Base-by-base conservation (phyloP, 2,113 vertebrate genomes). In the Siphamia tubifer region DNA sequence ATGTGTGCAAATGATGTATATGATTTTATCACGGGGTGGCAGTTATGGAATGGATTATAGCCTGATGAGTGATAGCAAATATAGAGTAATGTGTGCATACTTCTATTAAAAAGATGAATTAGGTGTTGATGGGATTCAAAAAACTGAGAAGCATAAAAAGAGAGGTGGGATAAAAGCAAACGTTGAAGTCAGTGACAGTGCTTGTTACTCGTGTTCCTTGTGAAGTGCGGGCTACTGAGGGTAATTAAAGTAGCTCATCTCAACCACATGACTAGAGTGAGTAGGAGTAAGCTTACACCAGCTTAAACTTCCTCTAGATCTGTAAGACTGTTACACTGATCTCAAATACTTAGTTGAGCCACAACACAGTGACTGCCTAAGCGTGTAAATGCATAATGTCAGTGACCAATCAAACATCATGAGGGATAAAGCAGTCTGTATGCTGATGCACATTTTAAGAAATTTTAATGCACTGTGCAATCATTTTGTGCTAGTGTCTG, bases 231-330 rank as follows among this genome's bases (percentile, higher is more conserved):
- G n/a, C 48, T 38, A 38, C 39, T 39, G 24, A 36, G 42, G 43
- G 34, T 52, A 75, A 65, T 64, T 60, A 76, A 53, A 15, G 23
- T 32, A 47, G 61, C 61, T 77, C 28, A 67, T 67, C 31, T 64
- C 23, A 23, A 45, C 70, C 53, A 51, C 68, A 66, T 78, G 73
- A 82, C 64, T 47, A 11, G 48, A 31, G 16, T 47, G 51, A 58
- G 53, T 13, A 49, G 56, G 60, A 60, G 60, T 68, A 32, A 43
- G 60, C 60, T 65, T 62, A 60, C 9, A 45, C 16, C 34, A 48
- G 36, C 39, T 45, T 32, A 52, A n/a, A n/a, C 4, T 34, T 48
- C 23, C 28, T 43, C 13, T 15, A 8, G 21, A 52, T 51, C 4
- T 5, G 8, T 28, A 24, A 10, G 38, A 12, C 36, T 31, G 53